Conservation (phyloP, 2,113 vertebrate species). For the Panthera leo region DNA sequence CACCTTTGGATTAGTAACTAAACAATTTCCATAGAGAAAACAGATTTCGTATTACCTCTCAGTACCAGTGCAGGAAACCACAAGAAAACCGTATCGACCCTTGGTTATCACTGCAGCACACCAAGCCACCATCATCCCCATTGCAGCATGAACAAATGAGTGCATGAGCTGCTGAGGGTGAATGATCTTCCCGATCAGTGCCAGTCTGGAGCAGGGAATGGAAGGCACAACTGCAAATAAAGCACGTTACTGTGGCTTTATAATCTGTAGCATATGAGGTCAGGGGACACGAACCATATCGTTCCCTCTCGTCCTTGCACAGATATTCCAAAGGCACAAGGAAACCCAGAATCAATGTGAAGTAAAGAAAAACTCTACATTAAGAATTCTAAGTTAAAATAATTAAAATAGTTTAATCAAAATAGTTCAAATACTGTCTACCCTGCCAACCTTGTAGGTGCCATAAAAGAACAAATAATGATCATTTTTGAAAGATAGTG, state of each 20-base stretch:
- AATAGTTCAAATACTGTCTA: background rate
- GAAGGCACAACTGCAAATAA: constrained; percentile 91
- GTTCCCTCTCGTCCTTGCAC: background rate
- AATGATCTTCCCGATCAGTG: constrained; percentile 91
- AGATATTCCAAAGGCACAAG: background rate
- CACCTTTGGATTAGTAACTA: constrained; percentile 23
- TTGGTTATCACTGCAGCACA: constrained; percentile 91
- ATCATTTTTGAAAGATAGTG: background rate
- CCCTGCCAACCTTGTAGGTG: background rate
- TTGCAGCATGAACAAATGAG: constrained; percentile 88
- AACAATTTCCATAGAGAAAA: background rate
- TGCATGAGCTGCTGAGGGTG: constrained; percentile 93
- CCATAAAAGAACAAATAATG: background rate
- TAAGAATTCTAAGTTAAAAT: background rate
- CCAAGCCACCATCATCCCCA: constrained; percentile 94
- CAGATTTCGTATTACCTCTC: constrained; percentile 85
- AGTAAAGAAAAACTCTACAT: background rate
- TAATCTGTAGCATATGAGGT: background rate
- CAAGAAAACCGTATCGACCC: constrained; percentile 88
- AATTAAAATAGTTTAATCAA: background rate
- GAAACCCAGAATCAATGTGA: background rate
- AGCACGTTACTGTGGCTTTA: background rate
- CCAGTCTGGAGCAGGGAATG: constrained; percentile 93
- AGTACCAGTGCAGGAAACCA: constrained; percentile 82
- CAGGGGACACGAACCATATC: background rate